Base-by-base conservation (phyloP, 2,113 vertebrate species). In the Etheostoma cragini region DNA sequence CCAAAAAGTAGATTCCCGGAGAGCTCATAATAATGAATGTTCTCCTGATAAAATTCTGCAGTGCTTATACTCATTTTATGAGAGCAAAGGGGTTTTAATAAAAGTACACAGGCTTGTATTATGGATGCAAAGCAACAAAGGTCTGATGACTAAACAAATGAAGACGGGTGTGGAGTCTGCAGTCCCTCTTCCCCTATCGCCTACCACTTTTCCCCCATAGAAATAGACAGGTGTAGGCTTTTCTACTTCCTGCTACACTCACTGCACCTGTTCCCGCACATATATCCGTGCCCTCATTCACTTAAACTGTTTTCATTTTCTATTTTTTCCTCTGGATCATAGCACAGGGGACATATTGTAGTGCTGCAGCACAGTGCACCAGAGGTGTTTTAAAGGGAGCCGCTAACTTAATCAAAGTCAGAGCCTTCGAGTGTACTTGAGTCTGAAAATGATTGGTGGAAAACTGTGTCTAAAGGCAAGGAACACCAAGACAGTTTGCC, bases 41-140 rank as follows among this genome's bases (percentile, higher is more conserved):
- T 85, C 82, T 89, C 54, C 85, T 75, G 88, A 89, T 88, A 79
- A 84, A 85, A 87, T 85, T 84, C 76, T 87, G 70, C 72, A 64
- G 78, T 63, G 79, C 76, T 79, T 75, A 75, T 67, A 68, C 45
- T 91, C 52, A 46, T 85, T 91, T 88, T 86, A 83, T 53, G 66
- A 87, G 70, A 65, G 65, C 38, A 0, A 79, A 75, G 84, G 70
- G 76, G 78, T 74, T 90, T 87, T 56, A 56, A 56, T 84, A 72
- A 87, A 85, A 84, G 77, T 77, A 84, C 54, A 71, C 35, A 30
- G 14, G 67, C n/a, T 60, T 84, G 21, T 73, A 49, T 84, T 84
- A 69, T 82, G 83, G 78, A 89, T 80, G 61, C 82, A 60, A 73
- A 78, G 75, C 67, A 83, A 80, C 75, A 83, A 76, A 75, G 65